Evolutionary conservation across 2,888 invertebrate genomes (phyloP).

Genomic region (Stictocephala bisonia): DNA sequence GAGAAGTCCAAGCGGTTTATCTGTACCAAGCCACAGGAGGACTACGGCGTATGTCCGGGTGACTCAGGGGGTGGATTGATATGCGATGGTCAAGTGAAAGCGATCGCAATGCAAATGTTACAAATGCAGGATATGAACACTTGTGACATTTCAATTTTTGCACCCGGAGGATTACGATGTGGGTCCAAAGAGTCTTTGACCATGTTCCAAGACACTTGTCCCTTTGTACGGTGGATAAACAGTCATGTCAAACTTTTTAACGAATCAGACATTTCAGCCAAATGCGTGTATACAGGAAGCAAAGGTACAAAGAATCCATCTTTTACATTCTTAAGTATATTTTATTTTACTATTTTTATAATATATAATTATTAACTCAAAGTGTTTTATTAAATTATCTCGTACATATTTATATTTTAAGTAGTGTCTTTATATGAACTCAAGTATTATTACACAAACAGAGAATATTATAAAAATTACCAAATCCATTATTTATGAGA

Average conservation of each 20-base stretch:
- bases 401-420: too few relatives aligned
- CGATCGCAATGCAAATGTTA: background rate
- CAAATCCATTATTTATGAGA: too few relatives aligned
- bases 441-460: too few relatives aligned
- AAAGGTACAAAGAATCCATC: too few relatives aligned
- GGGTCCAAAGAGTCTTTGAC: background rate
- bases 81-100: background rate
- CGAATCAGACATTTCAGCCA: too few relatives aligned
- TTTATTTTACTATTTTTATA: too few relatives aligned
- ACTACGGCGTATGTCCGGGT: slow-evolving; percentile 22
- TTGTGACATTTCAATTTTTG: background rate
- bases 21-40: background rate
- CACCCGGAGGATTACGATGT: background rate
- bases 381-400: too few relatives aligned
- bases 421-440: too few relatives aligned
- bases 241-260: background rate
- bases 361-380: too few relatives aligned
- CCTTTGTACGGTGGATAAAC: background rate
- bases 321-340: too few relatives aligned
- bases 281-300: too few relatives aligned
- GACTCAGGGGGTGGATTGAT: slow-evolving; percentile 24
- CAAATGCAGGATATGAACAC: background rate
- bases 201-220: background rate
- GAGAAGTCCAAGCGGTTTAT: background rate
- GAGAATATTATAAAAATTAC: too few relatives aligned